Evolutionary conservation across 2,888 invertebrate genomes (phyloP).

Genomic region (Drosophila anomelani): DNA sequence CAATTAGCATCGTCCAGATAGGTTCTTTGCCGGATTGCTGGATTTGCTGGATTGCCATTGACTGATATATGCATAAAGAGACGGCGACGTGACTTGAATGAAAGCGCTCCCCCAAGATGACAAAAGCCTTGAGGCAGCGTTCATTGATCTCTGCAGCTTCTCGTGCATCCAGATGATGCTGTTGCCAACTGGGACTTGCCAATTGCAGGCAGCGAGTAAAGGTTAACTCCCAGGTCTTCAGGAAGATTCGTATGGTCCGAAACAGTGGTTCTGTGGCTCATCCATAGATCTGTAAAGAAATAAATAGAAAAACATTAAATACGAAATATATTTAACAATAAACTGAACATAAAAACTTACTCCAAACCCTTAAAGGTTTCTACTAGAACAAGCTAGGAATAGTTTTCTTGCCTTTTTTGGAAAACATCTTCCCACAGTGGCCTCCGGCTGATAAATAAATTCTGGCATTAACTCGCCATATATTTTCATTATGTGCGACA

Average conservation of each 20-base stretch:
- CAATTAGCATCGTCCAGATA: conserved; percentile 67
- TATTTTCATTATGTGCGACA: conserved; percentile 85
- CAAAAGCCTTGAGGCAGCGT: conserved; percentile 77
- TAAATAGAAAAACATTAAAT: too few relatives aligned
- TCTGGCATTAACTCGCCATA: conserved; percentile 84
- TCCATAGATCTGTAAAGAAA: neutral
- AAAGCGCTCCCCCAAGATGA: conserved; percentile 53
- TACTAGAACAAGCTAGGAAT: too few relatives aligned
- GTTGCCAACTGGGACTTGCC: conserved; percentile 38
- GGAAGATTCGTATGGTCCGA: neutral
- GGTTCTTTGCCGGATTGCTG: conserved; percentile 36
- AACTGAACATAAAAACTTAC: too few relatives aligned
- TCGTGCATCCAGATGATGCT: conserved; percentile 25
- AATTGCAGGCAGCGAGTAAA: conserved; percentile 18
- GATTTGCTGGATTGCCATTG: conserved; percentile 15
- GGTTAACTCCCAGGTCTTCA: neutral
- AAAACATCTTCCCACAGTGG: conserved; percentile 24
- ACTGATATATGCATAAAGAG: conserved; percentile 44
- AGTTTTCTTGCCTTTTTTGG: neutral
- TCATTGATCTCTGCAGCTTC: conserved; percentile 64
- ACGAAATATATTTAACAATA: neutral
- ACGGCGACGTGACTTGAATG: conserved; percentile 67
- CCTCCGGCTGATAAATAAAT: conserved; percentile 82
- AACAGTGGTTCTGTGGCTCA: neutral
- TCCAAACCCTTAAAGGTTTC: neutral